Base-by-base conservation (phyloP, 1,140 invertebrate genomes). In the Bactericera cockerelli region DNA sequence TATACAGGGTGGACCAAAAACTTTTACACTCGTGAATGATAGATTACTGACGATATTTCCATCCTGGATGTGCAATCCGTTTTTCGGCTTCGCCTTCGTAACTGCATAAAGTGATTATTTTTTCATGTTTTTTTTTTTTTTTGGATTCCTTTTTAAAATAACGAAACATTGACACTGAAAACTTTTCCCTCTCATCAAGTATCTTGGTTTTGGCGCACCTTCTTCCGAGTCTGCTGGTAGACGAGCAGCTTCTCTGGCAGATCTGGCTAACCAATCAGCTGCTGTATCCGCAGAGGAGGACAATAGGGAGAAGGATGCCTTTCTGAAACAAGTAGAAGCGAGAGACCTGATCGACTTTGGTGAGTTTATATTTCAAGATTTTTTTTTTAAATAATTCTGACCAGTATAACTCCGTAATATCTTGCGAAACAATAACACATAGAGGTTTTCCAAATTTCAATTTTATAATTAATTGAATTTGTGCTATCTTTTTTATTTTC, bases 311-410 rank as follows among this genome's bases (percentile, higher is more conserved):
- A 82, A 87, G 69, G 90, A 95, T 74, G 73, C 79, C 56, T 78
- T 87, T 62, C 72, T 96, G 49, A 77, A 79, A 59, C 81, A 88
- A 73, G 93, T 97, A 24, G 95, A 99, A 79, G 93, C 95, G 1
- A 76, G 91, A 70, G 97, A 99, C 80, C 80, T 99, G 61, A 97
- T 99, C 65, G 91, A 97, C 70, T 98, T 97, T 77, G 93, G 92
- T 68, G 21, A 26, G 55, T 56, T 19, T 8, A 26, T 2, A 55
- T 14, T 2, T n/a, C 55, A 13, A 62, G 28, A 13, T 4, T 28
- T 36, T 13, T 21, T n/a, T 36, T 24, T 26, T 61, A 42, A 39
- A 38, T 14, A 36, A 33, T n/a, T n/a, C n/a, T n/a, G n/a, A n/a
- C n/a, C n/a, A n/a, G n/a, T n/a, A n/a, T n/a, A n/a, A n/a, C n/a